Base-by-base conservation (phyloP, 2,797 vertebrate genomes). In the Sebastes flavidus region DNA sequence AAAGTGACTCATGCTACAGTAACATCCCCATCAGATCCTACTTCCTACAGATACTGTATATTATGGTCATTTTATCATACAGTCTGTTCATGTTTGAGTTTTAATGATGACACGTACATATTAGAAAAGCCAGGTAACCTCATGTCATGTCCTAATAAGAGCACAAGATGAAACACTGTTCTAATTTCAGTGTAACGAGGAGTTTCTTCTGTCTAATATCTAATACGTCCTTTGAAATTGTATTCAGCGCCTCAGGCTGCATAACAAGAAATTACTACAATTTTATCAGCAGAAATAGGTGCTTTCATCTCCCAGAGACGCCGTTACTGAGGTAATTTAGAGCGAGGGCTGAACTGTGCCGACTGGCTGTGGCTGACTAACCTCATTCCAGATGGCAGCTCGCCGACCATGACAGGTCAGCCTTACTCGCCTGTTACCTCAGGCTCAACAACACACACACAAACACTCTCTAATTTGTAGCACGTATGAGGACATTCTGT, bases 311-410 rank as follows among this genome's bases (percentile, higher is more conserved):
- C 16, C 36, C 11, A 2, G 54, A 46, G 65, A 55, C 18, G 27
- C 42, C 9, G 62, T 52, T 46, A 22, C 56, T 16, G 65, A 71
- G 65, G 6, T 75, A 49, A 78, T 86, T 83, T 68, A 66, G 55
- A 52, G 61, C 2, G 32, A 72, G 56, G 6, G 72, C 68, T 56
- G 73, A 74, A 58, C 55, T 85, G 85, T 72, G 80, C 60, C 12
- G 59, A 56, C 60, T 29, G 52, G 20, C 75, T 29, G 59, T 63
- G 80, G 46, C 72, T 75, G 69, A 78, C 84, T 87, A 81, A 89
- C 83, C 81, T 84, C 70, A 52, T 84, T 87, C 73, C 75, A 75
- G 79, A 90, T 80, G 81, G 81, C 77, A 80, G 79, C 69, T 25
- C 2, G 67, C 74, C 71, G 42, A 84, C 65, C 56, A 8, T 65